These are phyloP conservation scores for Acanthornis magna DNA, from an alignment of 2,797 vertebrate species.

Conservation along the genomic window DNA sequence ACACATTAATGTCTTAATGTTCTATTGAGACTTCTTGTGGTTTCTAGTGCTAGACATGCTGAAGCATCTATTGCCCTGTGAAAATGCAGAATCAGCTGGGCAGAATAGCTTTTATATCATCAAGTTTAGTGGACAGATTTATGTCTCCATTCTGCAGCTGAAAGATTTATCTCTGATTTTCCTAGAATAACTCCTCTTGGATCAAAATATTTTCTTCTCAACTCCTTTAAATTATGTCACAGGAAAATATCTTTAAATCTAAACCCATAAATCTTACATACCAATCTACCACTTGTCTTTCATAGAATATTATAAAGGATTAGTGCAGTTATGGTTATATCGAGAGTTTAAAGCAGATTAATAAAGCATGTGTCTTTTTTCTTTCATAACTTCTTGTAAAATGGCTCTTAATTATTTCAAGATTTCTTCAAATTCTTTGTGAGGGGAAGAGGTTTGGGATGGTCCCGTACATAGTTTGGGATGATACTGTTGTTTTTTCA, in stretches of 20 bases:
- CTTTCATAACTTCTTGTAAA: neutral
- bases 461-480: neutral
- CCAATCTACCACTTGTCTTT: neutral
- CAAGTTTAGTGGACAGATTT: constrained; percentile 33
- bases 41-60: constrained; percentile 2
- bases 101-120: constrained; percentile 29
- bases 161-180: constrained; percentile 33
- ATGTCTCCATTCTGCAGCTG: neutral
- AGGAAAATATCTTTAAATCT: neutral
- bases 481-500: neutral
- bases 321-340: neutral
- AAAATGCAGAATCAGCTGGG: constrained; percentile 38
- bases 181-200: neutral
- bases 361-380: neutral
- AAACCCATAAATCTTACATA: neutral
- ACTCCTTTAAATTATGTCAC: neutral
- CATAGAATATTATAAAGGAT: neutral
- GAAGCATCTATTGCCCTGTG: constrained; percentile 8
- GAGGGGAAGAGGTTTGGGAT: neutral
- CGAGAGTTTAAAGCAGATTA: neutral
- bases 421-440: neutral
- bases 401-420: neutral
- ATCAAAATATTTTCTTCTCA: constrained; percentile 37
- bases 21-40: constrained; percentile 9
- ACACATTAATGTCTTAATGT: constrained; percentile 7